These are phyloP conservation scores for Drosophila erecta DNA, from an alignment of 1,140 invertebrate genomes.

Conservation along the genomic window DNA sequence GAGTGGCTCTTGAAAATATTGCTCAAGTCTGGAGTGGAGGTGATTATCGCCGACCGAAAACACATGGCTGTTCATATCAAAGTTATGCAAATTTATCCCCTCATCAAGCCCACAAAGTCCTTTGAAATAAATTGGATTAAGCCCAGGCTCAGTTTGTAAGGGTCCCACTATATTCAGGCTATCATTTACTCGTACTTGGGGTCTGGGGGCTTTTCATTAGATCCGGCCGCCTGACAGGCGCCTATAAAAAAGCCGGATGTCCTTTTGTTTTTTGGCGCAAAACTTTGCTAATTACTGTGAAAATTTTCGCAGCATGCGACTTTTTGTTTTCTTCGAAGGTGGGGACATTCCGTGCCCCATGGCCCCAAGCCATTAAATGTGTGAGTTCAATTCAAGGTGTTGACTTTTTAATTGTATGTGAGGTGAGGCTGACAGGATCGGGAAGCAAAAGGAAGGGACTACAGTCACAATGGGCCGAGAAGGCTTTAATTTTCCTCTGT, in stretches of 20 bases:
- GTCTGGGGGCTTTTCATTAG: slow-evolving; percentile 55
- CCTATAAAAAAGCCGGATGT: slow-evolving; percentile 51
- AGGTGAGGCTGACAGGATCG: slow-evolving; percentile 4
- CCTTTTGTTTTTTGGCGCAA: slow-evolving; percentile 72
- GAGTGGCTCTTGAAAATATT: slow-evolving; percentile 46
- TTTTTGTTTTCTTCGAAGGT: slow-evolving; percentile 47
- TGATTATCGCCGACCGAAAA: slow-evolving; percentile 25
- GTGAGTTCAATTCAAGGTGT: slow-evolving; percentile 69
- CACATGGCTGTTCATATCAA: slow-evolving; percentile 47
- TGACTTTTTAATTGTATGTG: slow-evolving; percentile 73
- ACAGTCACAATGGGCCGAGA: slow-evolving; percentile 14
- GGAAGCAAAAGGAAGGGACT: background rate
- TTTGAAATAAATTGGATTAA: slow-evolving; percentile 64
- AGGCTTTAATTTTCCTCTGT: slow-evolving; percentile 53
- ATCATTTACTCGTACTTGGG: slow-evolving; percentile 55
- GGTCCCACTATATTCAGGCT: slow-evolving; percentile 29
- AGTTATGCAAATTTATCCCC: slow-evolving; percentile 57
- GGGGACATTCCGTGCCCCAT: slow-evolving; percentile 5
- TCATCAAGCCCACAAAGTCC: slow-evolving; percentile 10
- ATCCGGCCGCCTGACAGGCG: slow-evolving; percentile 15
- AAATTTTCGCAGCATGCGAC: slow-evolving; percentile 73
- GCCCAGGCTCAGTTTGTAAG: slow-evolving; percentile 7
- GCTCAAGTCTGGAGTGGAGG: slow-evolving; percentile 43
- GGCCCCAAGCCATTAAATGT: slow-evolving; percentile 35
- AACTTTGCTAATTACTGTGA: slow-evolving; percentile 83